Percentiles rank a stretch among this genome's conserved stretches.
Evolutionary conservation across 2,113 vertebrate genomes (phyloP).

Genomic region (Aegithalos caudatus): DNA sequence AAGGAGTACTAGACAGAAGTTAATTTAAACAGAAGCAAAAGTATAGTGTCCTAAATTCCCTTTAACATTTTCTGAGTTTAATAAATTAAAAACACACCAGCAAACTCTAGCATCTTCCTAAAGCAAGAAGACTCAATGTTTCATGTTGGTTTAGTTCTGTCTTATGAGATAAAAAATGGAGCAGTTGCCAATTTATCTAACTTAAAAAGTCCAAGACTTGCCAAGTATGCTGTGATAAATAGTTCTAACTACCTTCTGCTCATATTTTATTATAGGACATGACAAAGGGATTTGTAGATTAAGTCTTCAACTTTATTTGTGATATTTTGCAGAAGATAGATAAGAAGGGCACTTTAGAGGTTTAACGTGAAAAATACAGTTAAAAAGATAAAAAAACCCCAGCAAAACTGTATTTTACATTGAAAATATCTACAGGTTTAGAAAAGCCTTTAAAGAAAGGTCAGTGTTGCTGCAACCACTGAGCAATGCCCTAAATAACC

Average conservation of each 20-base stretch:
- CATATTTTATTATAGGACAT: not conserved
- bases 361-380: not conserved
- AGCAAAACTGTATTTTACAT: not conserved
- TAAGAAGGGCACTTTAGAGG: not conserved
- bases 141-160: not conserved
- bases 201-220: not conserved
- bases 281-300: conserved; percentile 18
- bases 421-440: not conserved
- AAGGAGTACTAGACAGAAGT: not conserved
- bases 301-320: not conserved
- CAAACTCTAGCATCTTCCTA: not conserved
- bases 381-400: not conserved
- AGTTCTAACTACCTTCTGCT: not conserved
- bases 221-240: conserved; percentile 4
- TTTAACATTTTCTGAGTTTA: not conserved
- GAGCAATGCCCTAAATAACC: not conserved
- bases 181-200: conserved; percentile 19
- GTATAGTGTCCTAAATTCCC: not conserved
- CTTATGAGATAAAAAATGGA: not conserved
- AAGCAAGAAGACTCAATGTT: not conserved
- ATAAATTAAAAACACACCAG: not conserved
- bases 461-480: not conserved
- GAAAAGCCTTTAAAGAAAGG: not conserved
- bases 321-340: not conserved
- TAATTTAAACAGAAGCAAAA: not conserved